Evolutionary conservation across 2,113 vertebrate species (phyloP).

Genomic region (Rhabdomys dilectus): DNA sequence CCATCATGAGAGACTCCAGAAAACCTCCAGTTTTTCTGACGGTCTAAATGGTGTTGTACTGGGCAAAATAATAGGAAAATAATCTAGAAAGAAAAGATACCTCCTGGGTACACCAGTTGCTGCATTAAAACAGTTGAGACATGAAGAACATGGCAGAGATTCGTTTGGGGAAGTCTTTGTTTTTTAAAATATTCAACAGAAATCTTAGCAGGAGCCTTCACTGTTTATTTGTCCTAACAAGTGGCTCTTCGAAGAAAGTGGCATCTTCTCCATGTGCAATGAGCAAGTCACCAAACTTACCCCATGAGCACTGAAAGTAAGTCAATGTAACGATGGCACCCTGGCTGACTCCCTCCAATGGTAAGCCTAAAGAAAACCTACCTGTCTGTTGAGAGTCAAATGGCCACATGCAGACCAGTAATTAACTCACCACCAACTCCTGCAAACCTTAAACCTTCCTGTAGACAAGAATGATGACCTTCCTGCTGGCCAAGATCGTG

Average conservation of each 20-base stretch:
- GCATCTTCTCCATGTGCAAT: neutral
- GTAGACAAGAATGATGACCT: neutral
- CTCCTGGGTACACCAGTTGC: neutral
- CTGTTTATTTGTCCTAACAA: constrained; percentile 20
- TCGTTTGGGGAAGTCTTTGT: constrained; percentile 4
- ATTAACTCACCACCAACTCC: constrained; percentile 40
- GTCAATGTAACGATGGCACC: neutral
- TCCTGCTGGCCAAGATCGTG: constrained; percentile 3
- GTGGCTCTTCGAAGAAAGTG: constrained; percentile 31
- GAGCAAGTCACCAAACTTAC: neutral
- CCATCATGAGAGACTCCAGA: constrained; percentile 38
- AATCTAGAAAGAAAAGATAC: constrained; percentile 40
- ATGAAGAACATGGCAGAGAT: constrained; percentile 12
- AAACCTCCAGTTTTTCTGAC: constrained; percentile 55
- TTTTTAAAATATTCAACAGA: constrained; percentile 56
- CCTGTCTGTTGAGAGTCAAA: constrained; percentile 35
- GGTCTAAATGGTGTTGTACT: constrained; percentile 67
- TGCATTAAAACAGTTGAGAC: constrained; percentile 20
- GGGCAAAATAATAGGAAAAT: constrained; percentile 23
- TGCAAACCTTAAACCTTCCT: constrained; percentile 52
- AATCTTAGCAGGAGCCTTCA: constrained; percentile 38
- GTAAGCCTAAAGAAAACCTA: constrained; percentile 42
- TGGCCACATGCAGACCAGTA: neutral
- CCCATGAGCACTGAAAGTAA: neutral
- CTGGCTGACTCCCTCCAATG: neutral